A percentile compares a stretch with the other conserved stretches of the same genome.
Conservation (phyloP, 2,888 invertebrate species). For the Rhopalosiphum nymphaeae region DNA sequence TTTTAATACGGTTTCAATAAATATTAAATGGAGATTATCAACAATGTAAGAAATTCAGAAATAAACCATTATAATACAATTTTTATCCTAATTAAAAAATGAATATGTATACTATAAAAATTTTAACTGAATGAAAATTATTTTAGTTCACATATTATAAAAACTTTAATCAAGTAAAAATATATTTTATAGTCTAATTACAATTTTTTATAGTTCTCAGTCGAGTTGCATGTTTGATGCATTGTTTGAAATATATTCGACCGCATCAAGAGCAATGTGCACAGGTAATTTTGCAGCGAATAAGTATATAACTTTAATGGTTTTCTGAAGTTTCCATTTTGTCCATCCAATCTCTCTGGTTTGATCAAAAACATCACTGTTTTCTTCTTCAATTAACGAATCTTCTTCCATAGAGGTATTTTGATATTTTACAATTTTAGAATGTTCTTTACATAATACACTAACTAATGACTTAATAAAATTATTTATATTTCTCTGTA, state of each 20-base stretch:
- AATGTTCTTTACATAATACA: conserved; percentile 36
- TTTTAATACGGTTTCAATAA: not conserved
- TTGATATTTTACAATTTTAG: not conserved
- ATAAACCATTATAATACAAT: not conserved
- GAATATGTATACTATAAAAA: not conserved
- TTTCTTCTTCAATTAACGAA: conserved; percentile 51
- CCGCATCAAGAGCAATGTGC: conserved; percentile 28
- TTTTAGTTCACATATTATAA: not conserved
- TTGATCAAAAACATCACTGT: conserved; percentile 42
- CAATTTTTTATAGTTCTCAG: not conserved
- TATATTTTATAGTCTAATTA: not conserved
- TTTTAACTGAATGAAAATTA: not conserved
- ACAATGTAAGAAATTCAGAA: not conserved
- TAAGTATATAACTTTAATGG: conserved; percentile 31
- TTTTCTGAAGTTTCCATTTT: conserved; percentile 25
- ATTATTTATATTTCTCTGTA: conserved; percentile 34
- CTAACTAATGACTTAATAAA: conserved; percentile 40
- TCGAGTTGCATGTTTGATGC: conserved; percentile 25
- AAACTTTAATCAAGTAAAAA: not conserved
- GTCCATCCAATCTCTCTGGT: conserved; percentile 41
- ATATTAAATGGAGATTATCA: not conserved
- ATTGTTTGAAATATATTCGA: conserved; percentile 43
- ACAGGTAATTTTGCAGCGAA: conserved; percentile 49
- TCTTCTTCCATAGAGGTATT: conserved; percentile 15
- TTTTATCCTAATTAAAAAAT: not conserved